A percentile compares a stretch with the other conserved stretches of the same genome.
phyloP scores from a whole-genome alignment of 1,140 invertebrate species.

The Battus philenor region DNA sequence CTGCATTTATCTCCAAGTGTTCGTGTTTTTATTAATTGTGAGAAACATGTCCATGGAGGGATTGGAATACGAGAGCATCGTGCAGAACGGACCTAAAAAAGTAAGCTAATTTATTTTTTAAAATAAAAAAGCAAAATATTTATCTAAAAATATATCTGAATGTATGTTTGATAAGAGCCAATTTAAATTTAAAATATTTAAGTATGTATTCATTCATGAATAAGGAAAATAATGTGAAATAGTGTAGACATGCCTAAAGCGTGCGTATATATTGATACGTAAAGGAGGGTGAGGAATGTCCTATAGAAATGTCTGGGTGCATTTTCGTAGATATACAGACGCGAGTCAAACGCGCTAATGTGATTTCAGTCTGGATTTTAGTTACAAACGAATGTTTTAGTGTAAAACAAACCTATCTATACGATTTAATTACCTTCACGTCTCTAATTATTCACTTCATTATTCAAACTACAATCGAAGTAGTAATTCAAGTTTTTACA shows the following conservation, averaged over 20 bases:
- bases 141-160: too few relatives aligned
- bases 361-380: slow-evolving; percentile 34
- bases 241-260: slow-evolving; percentile 17
- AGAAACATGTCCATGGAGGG: slow-evolving; percentile 72
- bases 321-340: slow-evolving; percentile 47
- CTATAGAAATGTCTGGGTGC: slow-evolving; percentile 66
- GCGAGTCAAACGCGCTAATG: slow-evolving; percentile 51
- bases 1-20: slow-evolving; percentile 6
- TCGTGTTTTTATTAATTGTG: slow-evolving; percentile 40
- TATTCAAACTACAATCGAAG: too few relatives aligned
- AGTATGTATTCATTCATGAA: too few relatives aligned
- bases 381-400: neutral
- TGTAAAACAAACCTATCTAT: too few relatives aligned
- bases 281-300: slow-evolving; percentile 40
- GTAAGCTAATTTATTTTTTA: slow-evolving; percentile 64
- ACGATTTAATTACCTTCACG: too few relatives aligned
- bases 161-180: too few relatives aligned
- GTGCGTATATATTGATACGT: slow-evolving; percentile 33
- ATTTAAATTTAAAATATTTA: too few relatives aligned
- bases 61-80: slow-evolving; percentile 75
- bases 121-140: too few relatives aligned
- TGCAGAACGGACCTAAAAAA: slow-evolving; percentile 77
- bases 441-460: too few relatives aligned
- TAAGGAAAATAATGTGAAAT: slow-evolving; percentile 4
- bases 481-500: too few relatives aligned